Evolutionary conservation across 2,797 vertebrate species (phyloP).

Genomic region (Poecilia gillii): DNA sequence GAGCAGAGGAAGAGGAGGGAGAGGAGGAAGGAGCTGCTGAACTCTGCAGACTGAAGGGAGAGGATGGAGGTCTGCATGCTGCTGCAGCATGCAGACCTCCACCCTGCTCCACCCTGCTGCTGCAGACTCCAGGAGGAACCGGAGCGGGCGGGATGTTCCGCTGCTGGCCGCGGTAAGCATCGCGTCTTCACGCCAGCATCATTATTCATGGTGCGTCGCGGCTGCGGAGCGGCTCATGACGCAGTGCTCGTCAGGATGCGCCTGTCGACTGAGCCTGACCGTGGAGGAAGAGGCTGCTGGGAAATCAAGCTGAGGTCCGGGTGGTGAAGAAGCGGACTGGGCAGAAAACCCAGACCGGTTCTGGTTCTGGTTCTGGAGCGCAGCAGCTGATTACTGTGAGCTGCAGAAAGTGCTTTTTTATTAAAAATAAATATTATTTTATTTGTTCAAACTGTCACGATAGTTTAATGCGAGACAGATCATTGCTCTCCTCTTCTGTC

Average conservation of each 20-base stretch:
- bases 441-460: too few relatives aligned
- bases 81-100: background rate
- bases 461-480: too few relatives aligned
- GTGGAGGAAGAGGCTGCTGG: slow-evolving; percentile 49
- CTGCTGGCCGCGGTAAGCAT: slow-evolving; percentile 43
- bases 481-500: too few relatives aligned
- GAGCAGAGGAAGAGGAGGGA: slow-evolving; percentile 50
- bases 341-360: background rate
- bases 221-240: slow-evolving; percentile 55
- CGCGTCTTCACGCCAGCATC: slow-evolving; percentile 52
- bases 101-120: too few relatives aligned
- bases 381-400: background rate
- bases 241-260: slow-evolving; percentile 60
- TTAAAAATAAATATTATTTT: too few relatives aligned
- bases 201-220: slow-evolving; percentile 64
- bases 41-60: slow-evolving; percentile 49
- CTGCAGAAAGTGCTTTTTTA: background rate
- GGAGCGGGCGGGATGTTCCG: slow-evolving; percentile 16
- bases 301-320: slow-evolving; percentile 37
- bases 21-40: slow-evolving; percentile 34
- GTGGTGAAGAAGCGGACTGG: slow-evolving; percentile 26
- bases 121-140: background rate
- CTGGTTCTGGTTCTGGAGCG: background rate
- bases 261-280: slow-evolving; percentile 59
- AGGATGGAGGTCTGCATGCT: background rate